phyloP scores from a whole-genome alignment of 2,797 vertebrate species.

The Paramormyrops hopkinsi region DNA sequence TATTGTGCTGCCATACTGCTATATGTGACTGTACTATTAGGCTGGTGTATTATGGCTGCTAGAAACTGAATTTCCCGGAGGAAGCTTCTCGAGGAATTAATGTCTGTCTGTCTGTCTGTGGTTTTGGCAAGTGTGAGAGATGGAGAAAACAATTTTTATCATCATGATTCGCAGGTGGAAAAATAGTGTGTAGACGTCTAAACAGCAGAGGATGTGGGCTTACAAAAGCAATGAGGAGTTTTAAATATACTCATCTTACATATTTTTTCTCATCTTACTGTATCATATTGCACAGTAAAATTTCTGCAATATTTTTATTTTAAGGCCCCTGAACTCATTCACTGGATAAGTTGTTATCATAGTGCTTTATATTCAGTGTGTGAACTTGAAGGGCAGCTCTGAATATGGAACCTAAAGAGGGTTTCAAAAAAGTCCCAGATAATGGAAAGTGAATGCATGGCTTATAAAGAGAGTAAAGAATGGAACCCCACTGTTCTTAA shows the following conservation, averaged over 20 bases:
- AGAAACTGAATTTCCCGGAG: too few species aligned
- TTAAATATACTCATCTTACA: background rate
- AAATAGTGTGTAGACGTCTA: background rate
- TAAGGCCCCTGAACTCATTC: background rate
- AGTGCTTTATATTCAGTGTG: background rate
- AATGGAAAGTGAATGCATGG: background rate
- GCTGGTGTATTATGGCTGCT: too few species aligned
- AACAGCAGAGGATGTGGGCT: background rate
- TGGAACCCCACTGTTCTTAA: background rate
- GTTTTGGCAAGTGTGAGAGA: too few species aligned
- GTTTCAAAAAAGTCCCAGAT: background rate
- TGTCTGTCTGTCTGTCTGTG: too few species aligned
- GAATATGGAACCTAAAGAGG: background rate
- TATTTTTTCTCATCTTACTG: background rate
- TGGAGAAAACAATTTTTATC: too few species aligned
- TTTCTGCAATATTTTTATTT: background rate
- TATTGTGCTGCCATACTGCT: too few species aligned
- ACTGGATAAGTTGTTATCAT: background rate
- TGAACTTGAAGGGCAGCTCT: background rate
- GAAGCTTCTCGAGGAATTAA: too few species aligned
- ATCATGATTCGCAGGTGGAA: background rate
- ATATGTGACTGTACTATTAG: too few species aligned
- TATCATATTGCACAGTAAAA: background rate
- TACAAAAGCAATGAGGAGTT: background rate
- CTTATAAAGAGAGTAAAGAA: background rate